Conservation (phyloP, 2,888 invertebrate genomes). For the Lasioglossum marginatum region DNA sequence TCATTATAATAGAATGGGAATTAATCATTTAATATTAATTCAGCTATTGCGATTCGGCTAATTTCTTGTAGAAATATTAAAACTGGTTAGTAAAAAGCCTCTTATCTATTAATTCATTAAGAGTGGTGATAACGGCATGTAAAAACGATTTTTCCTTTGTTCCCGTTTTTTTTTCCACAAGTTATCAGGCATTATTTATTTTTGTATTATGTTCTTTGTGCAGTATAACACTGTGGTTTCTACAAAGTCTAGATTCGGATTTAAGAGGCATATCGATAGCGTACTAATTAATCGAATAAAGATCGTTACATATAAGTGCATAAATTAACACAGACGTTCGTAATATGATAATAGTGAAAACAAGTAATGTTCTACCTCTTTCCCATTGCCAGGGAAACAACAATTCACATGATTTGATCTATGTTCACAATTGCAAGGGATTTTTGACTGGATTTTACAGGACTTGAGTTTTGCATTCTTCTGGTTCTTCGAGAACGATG, state of each 20-base stretch:
- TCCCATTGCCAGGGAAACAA: conserved; percentile 18
- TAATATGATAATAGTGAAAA: not conserved
- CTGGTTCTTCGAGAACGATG: not conserved
- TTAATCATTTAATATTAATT: not conserved
- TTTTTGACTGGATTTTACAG: not conserved
- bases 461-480: conserved; percentile 20
- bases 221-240: not conserved
- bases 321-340: not conserved
- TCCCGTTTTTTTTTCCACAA: not conserved
- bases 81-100: not conserved
- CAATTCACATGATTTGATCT: conserved; percentile 14
- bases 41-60: not conserved
- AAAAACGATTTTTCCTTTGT: not conserved
- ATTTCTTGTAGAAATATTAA: not conserved
- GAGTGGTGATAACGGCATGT: not conserved
- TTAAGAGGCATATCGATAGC: not conserved
- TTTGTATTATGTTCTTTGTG: not conserved
- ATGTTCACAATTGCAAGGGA: not conserved
- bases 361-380: conserved; percentile 24
- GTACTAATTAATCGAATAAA: not conserved
- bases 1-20: not conserved
- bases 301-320: not conserved
- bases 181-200: not conserved
- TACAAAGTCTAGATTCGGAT: not conserved
- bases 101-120: not conserved